Conservation (phyloP, 2,113 vertebrate genomes). For the Sminthopsis crassicaudata region DNA sequence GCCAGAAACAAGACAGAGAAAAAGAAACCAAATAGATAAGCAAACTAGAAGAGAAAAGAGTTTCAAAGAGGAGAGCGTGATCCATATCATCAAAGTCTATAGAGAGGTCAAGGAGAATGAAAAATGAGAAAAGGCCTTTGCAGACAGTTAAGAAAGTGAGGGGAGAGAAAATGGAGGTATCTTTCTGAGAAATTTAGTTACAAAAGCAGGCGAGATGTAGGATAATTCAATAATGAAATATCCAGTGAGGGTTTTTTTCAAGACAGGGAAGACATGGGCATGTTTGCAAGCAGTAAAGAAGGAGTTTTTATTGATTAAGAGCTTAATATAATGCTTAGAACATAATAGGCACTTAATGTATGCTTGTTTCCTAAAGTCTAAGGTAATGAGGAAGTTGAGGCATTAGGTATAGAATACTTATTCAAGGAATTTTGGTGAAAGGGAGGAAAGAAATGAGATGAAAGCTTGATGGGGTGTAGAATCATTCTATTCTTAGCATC, state of each 20-base stretch:
- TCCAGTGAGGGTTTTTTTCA: too few species aligned
- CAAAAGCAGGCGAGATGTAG: neutral
- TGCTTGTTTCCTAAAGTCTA: neutral
- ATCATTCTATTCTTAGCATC: conserved; percentile 12
- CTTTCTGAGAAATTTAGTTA: neutral
- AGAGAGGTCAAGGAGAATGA: neutral
- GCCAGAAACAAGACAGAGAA: neutral
- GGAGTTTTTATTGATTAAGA: neutral
- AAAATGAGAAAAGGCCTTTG: neutral
- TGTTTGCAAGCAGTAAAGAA: neutral
- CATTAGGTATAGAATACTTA: neutral
- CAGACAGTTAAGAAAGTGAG: neutral
- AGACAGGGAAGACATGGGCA: neutral
- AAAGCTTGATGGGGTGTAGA: neutral
- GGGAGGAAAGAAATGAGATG: neutral
- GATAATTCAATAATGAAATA: too few species aligned
- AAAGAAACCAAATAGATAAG: neutral
- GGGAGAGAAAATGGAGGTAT: neutral
- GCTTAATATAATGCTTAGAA: neutral
- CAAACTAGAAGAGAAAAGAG: neutral
- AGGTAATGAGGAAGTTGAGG: neutral
- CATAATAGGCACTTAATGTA: neutral
- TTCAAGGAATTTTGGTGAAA: neutral
- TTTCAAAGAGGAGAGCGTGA: neutral
- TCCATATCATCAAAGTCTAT: neutral